A percentile compares a stretch with the other conserved stretches of the same genome.
Conservation (phyloP, 2,888 invertebrate species). For the Pharmacophagus antenor region DNA sequence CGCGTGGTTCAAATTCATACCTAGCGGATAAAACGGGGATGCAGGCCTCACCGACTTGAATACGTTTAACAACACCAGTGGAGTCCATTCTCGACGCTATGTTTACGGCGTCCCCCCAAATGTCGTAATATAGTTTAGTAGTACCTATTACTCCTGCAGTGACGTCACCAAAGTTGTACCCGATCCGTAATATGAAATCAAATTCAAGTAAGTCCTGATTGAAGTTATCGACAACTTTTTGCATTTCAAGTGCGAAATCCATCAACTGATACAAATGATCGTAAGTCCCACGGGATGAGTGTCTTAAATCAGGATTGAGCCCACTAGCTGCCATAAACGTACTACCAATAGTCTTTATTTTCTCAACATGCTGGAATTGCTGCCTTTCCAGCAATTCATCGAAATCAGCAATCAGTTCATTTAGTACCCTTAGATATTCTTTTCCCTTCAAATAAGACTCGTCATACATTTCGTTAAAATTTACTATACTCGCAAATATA, state of each 20-base stretch:
- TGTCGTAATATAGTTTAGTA: constrained; percentile 97
- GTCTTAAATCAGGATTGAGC: constrained; percentile 89
- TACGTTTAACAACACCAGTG: constrained; percentile 92
- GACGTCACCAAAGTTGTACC: constrained; percentile 96
- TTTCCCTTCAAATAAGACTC: constrained; percentile 97
- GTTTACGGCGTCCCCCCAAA: constrained; percentile 99
- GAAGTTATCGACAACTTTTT: constrained; percentile 91
- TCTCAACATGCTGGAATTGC: constrained; percentile 93
- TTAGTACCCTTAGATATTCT: constrained; percentile 96
- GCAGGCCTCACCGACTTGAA: constrained; percentile 91
- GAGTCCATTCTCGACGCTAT: constrained; percentile 98
- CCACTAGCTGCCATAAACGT: constrained; percentile 99
- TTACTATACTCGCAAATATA: constrained; percentile 97
- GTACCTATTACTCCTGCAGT: constrained; percentile 98
- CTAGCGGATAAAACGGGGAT: constrained; percentile 84
- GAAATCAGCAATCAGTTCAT: constrained; percentile 97
- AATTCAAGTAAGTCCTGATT: constrained; percentile 95
- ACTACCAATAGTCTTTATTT: constrained; percentile 98
- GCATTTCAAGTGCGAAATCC: constrained; percentile 96
- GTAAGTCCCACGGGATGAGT: constrained; percentile 84
- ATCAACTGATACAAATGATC: constrained; percentile 92
- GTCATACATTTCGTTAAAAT: constrained; percentile 99
- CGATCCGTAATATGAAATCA: constrained; percentile 91
- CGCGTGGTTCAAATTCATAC: constrained; percentile 95
- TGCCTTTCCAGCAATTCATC: constrained; percentile 93